These are phyloP conservation scores for Eupeodes luniger DNA, from an alignment of 2,888 invertebrate species.

Conservation along the genomic window DNA sequence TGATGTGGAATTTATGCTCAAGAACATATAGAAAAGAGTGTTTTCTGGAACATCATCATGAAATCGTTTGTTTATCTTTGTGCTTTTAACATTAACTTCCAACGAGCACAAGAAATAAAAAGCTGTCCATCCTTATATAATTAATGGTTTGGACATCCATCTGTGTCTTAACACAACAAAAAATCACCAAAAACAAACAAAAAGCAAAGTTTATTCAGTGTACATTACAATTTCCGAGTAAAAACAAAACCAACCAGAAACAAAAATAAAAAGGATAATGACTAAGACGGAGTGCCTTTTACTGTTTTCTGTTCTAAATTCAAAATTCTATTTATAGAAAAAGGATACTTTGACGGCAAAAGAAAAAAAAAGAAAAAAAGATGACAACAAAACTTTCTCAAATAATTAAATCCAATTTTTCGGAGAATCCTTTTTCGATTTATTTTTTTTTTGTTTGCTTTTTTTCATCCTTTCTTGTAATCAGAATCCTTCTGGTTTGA, in stretches of 20 bases:
- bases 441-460: conserved; percentile 20
- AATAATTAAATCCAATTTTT: conserved; percentile 19
- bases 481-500: background rate
- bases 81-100: conserved; percentile 13
- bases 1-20: conserved; percentile 24
- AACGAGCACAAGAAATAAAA: conserved; percentile 21
- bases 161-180: conserved; percentile 8
- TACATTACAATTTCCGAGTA: conserved; percentile 7
- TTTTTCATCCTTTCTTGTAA: background rate
- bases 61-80: conserved; percentile 28
- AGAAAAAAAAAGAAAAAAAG: conserved; percentile 4
- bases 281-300: conserved; percentile 23
- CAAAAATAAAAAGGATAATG: conserved; percentile 19
- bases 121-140: conserved; percentile 46
- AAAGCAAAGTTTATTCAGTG: conserved; percentile 8
- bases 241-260: background rate
- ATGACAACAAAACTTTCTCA: background rate
- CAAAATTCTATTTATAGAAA: conserved; percentile 23
- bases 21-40: background rate
- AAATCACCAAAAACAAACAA: background rate
- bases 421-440: conserved; percentile 18
- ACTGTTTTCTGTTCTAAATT: background rate
- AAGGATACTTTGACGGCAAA: conserved; percentile 9
- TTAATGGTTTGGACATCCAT: conserved; percentile 45
- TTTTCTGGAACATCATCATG: conserved; percentile 13